phyloP scores from a whole-genome alignment of 2,113 vertebrate species.

The Platysteira castanea region DNA sequence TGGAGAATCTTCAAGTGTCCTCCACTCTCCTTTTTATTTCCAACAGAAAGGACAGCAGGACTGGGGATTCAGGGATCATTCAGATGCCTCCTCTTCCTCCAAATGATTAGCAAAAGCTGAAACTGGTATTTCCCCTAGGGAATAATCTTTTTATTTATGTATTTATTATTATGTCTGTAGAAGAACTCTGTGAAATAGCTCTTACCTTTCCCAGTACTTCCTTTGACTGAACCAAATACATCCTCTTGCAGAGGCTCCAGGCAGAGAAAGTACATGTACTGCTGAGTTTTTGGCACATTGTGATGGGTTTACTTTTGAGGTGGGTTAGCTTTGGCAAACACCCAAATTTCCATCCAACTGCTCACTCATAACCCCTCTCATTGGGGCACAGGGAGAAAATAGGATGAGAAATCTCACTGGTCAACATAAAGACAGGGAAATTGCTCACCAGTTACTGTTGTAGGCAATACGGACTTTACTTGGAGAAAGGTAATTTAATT shows the following conservation, averaged over 20 bases:
- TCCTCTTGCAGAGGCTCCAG: not conserved
- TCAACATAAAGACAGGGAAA: not conserved
- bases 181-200: not conserved
- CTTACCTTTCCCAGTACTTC: not conserved
- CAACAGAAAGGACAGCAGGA: not conserved
- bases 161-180: not conserved
- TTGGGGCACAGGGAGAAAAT: not conserved
- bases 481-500: not conserved
- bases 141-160: not conserved
- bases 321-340: not conserved
- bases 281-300: not conserved
- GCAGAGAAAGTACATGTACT: not conserved
- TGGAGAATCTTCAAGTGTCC: not conserved
- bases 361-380: not conserved
- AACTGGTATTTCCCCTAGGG: not conserved
- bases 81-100: not conserved
- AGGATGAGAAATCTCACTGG: not conserved
- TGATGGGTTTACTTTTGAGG: not conserved
- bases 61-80: not conserved
- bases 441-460: not conserved
- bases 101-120: not conserved
- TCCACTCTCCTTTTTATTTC: not conserved
- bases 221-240: not conserved
- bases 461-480: not conserved
- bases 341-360: not conserved